phyloP scores from a whole-genome alignment of 2,797 vertebrate genomes.

The Trachurus trachurus region DNA sequence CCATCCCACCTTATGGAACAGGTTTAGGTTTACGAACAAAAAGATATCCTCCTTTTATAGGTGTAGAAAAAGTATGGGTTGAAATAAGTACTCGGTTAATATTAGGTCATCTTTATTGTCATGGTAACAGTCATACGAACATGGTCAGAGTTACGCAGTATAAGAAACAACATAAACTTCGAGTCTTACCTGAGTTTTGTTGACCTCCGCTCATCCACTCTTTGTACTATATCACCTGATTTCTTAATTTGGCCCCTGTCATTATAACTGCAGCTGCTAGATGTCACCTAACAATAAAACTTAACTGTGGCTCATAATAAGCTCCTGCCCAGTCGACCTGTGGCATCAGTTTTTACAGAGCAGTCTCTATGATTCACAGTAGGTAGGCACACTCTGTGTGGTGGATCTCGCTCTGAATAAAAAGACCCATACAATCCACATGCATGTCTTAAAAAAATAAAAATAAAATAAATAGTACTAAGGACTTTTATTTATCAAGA shows the following conservation, averaged over 20 bases:
- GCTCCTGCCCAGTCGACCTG: neutral
- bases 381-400: neutral
- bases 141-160: no score
- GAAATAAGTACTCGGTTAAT: neutral
- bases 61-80: neutral
- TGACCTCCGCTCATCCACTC: no score
- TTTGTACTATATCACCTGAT: neutral
- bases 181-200: no score
- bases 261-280: neutral
- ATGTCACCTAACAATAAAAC: neutral
- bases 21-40: neutral
- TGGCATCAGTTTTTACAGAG: no score
- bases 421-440: neutral
- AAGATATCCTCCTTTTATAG: no score
- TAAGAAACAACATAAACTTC: no score
- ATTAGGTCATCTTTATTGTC: neutral
- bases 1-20: neutral
- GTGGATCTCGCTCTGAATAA: neutral
- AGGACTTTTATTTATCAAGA: slow-evolving; percentile 20
- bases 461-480: neutral
- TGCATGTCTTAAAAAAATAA: neutral
- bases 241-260: neutral
- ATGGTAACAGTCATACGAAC: no score
- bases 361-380: neutral
- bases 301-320: neutral